Evolutionary conservation across 2,113 vertebrate species (phyloP), one percentile per base, ranked within the genome.

Genomic region (Aphyosemion australe): DNA sequence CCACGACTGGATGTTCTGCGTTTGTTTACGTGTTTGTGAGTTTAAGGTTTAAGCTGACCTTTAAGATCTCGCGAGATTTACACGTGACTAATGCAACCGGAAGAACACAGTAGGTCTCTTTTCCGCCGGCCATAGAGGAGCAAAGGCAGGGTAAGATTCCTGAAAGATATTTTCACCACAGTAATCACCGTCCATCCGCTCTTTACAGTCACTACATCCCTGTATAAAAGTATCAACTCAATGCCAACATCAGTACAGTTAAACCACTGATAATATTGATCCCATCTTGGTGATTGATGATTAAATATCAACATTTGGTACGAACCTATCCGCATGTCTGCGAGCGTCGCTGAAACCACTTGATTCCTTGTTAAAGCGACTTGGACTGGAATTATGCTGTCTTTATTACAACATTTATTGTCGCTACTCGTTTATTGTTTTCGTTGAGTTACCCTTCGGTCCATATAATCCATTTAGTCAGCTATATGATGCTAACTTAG

Each of bases 71-170:
- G 94, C 93, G 94, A 88, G 88, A 91, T 0, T 47, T 83, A 41
- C 20, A 31, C 19, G 55, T 64, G 69, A 79, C 87, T 85, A 91
- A 86, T 74, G 84, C 75, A 69, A 84, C 84, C 93, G 93, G 94
- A 95, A 94, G 92, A 56, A 65, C 0, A 0, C 0, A 0, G 0
- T 0, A 1, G 7, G 76, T 68, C 94, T 97, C 78, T 95, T 96
- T 95, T 94, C 93, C 92, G 94, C 91, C 79, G 93, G 90, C 87
- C 86, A 92, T 90, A 81, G 92, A 89, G 84, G 90, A 89, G 79
- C 68, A 65, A 62, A 87, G 88, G 91, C 70, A 90, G 88, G 95
- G 93, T 94, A 92, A 95, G 94, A 31, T 43, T 51, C 45, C n/a
- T 41, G 31, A 64, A 19, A 13, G 13, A 49, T 5, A 15, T 8